Evolutionary conservation across 2,888 invertebrate genomes (phyloP), one percentile per base, ranked within the genome.

Genomic region (Tubulanus polymorphus): DNA sequence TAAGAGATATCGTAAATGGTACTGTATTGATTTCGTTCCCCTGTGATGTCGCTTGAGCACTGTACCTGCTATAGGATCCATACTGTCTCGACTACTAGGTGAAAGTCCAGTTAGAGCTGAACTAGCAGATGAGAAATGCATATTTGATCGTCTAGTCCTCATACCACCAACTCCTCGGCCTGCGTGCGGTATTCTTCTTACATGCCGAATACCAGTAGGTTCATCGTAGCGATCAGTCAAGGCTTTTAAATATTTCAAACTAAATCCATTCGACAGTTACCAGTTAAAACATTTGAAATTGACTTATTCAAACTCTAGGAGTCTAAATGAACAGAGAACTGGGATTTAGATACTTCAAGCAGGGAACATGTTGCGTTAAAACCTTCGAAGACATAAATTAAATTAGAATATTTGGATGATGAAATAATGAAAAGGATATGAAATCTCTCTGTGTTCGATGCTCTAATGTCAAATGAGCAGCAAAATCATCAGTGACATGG

Each of bases 401-500:
- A 56, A 30, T 29, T 23, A 56, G 12, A 46, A 49, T 15, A 45
- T 12, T 46, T 15, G 12, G 27, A 15, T 12, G 50, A 6, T n/a
- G n/a, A n/a, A n/a, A n/a, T n/a, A n/a, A 50, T 10, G 28, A 32
- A 48, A 75, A 77, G 75, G 76, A 76, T 77, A 77, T 93, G 75
- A 93, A 85, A 84, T 94, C 94, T 80, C 93, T 71, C 48, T 77
- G 74, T 54, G 70, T 66, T 63, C 74, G 63, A 63, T 97, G 97
- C 80, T 96, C 95, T 68, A 94, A 82, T 61, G 91, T 90, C 75
- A 97, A 86, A 84, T 97, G 97, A 72, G 92, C 91, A 66, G 93
- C 90, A 83, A 97, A 93, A 84, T 97, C 96, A 83, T 96, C 95
- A 63, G 95, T 95, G 81, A 95, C 91, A 78, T 93, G 88, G 84